These are phyloP conservation scores for Deladenus siricidicola DNA, from an alignment of 2,888 invertebrate genomes.

Conservation along the genomic window DNA sequence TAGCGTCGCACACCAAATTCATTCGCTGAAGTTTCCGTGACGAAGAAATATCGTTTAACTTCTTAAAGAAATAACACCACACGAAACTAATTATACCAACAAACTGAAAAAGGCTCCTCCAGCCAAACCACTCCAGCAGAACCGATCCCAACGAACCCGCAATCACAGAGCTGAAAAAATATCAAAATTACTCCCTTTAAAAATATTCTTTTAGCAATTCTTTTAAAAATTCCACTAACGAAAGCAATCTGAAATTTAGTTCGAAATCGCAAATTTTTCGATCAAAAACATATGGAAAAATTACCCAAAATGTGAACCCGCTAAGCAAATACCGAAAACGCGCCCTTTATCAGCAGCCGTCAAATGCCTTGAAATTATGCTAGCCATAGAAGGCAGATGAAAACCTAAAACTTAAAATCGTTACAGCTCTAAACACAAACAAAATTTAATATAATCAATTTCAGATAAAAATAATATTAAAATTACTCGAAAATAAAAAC, in stretches of 20 bases:
- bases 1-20: slow-evolving; percentile 1
- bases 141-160: slow-evolving; percentile 66
- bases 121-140: slow-evolving; percentile 63
- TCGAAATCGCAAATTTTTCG: not conserved
- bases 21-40: slow-evolving; percentile 1
- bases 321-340: slow-evolving; percentile 64
- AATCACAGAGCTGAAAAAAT: slow-evolving; percentile 61
- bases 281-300: too few species aligned
- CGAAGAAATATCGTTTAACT: slow-evolving; percentile 14
- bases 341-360: slow-evolving; percentile 63
- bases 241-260: not conserved
- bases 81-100: slow-evolving; percentile 57
- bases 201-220: not conserved
- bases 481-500: too few species aligned
- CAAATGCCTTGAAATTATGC: slow-evolving; percentile 64
- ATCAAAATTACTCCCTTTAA: too few species aligned
- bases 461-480: not conserved
- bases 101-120: slow-evolving; percentile 64
- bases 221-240: too few species aligned
- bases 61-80: slow-evolving; percentile 32
- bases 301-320: slow-evolving; percentile 59
- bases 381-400: slow-evolving; percentile 67
- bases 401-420: slow-evolving; percentile 56
- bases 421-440: not conserved
- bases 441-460: not conserved